Conservation (phyloP, 2,113 vertebrate species). For the Recurvirostra avosetta region DNA sequence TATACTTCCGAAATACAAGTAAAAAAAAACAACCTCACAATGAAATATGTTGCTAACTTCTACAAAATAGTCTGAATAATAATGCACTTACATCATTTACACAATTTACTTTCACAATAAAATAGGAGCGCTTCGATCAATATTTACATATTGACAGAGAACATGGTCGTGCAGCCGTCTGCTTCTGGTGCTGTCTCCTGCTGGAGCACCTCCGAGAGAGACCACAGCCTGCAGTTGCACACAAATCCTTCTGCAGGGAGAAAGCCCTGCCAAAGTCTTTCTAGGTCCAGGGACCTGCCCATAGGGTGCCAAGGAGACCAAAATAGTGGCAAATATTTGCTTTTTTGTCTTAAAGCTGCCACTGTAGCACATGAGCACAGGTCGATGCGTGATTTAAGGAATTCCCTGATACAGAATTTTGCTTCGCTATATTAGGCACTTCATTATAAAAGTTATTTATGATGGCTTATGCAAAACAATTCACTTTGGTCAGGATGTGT, state of each 20-base stretch:
- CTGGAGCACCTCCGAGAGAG: not conserved
- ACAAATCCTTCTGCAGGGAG: not conserved
- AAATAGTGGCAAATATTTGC: not conserved
- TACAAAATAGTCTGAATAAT: conserved; percentile 39
- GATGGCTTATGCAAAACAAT: conserved; percentile 42
- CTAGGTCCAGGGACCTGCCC: not conserved
- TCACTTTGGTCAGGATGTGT: not conserved
- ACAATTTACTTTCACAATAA: conserved; percentile 46
- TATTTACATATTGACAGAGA: conserved; percentile 81
- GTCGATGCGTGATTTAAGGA: not conserved
- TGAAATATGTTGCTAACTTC: not conserved
- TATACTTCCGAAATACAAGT: conserved; percentile 15
- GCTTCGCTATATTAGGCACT: conserved; percentile 31
- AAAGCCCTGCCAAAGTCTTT: not conserved
- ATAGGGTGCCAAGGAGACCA: not conserved
- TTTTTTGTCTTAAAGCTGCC: not conserved
- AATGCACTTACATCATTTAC: conserved; percentile 60
- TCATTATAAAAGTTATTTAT: not conserved
- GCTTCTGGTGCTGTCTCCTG: not conserved
- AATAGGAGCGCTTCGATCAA: conserved; percentile 36
- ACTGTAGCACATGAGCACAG: not conserved
- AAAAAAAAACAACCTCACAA: not conserved
- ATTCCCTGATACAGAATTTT: not conserved
- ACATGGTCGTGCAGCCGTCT: not conserved
- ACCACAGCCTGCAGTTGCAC: not conserved